A percentile compares a stretch with the other conserved stretches of the same genome.
These are phyloP conservation scores for Phyto melanocephala DNA, from an alignment of 2,888 invertebrate species.

Conservation along the genomic window DNA sequence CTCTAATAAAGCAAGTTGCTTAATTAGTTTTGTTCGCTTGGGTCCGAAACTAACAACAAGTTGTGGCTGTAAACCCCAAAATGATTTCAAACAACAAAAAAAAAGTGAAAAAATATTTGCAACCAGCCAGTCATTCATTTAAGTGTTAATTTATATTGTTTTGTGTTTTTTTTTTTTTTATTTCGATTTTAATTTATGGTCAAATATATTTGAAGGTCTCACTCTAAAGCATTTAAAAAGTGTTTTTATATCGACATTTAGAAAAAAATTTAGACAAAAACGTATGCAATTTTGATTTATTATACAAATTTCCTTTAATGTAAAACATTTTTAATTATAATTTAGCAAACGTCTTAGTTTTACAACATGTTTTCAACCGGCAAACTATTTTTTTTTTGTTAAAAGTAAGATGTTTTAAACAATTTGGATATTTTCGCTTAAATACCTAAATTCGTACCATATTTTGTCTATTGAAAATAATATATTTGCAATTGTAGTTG, in stretches of 20 bases:
- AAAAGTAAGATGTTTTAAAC: no score
- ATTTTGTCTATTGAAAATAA: no score
- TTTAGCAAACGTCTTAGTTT: no score
- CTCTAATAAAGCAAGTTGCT: conserved; percentile 14
- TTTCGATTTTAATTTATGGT: neutral
- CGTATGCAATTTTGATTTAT: neutral
- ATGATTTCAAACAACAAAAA: neutral
- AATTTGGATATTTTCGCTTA: no score
- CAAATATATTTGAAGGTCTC: conserved; percentile 11
- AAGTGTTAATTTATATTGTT: neutral
- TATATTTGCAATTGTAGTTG: no score
- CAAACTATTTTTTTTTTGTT: no score
- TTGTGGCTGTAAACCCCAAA: neutral
- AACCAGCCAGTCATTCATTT: neutral
- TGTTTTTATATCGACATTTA: neutral
- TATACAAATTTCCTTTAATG: neutral
- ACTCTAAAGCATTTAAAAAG: neutral
- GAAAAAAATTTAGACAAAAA: neutral
- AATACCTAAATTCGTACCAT: no score
- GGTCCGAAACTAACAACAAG: neutral
- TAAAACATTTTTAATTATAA: neutral
- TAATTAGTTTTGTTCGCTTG: conserved; percentile 20
- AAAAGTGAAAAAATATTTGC: neutral
- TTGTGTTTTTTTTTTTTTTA: neutral
- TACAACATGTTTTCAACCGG: no score